Percentiles rank a stretch among this genome's conserved stretches.
Conservation (phyloP, 2,888 invertebrate genomes). For the Acrocyrtus sp. region DNA sequence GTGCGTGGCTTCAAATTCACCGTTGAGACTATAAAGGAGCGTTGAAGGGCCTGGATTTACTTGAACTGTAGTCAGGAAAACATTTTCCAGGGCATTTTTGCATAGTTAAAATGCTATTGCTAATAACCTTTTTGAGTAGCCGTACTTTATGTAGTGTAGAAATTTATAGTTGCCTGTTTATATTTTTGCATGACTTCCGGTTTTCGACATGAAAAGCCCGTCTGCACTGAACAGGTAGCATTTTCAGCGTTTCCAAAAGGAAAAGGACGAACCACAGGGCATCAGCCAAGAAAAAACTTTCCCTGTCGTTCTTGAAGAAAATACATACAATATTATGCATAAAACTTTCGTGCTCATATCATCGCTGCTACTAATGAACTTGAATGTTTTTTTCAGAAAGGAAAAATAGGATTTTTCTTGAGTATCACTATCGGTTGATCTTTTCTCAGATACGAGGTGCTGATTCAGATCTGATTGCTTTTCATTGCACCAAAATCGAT, state of each 20-base stretch:
- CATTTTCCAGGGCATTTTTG: constrained; percentile 14
- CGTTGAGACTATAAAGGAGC: not conserved
- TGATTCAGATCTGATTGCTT: not conserved
- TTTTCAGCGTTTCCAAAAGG: constrained; percentile 11
- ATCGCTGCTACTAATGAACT: constrained; percentile 15
- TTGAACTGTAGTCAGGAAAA: constrained; percentile 3
- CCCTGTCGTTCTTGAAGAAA: not conserved
- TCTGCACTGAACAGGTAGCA: too few species aligned
- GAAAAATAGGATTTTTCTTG: not conserved
- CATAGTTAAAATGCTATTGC: too few species aligned
- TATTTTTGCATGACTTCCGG: too few species aligned
- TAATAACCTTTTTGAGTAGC: too few species aligned
- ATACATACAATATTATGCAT: not conserved
- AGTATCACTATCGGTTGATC: not conserved
- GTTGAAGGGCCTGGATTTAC: not conserved
- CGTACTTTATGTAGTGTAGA: too few species aligned
- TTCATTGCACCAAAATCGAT: constrained; percentile 15
- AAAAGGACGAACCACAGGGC: too few species aligned
- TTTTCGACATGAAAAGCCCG: too few species aligned
- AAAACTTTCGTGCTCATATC: not conserved
- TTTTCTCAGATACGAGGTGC: not conserved
- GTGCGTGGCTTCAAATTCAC: not conserved
- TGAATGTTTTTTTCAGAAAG: constrained; percentile 2
- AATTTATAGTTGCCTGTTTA: too few species aligned
- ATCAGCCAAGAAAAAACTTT: too few species aligned